phyloP scores from a whole-genome alignment of 2,888 invertebrate species.

The Gymnoscelis rufifasciata region DNA sequence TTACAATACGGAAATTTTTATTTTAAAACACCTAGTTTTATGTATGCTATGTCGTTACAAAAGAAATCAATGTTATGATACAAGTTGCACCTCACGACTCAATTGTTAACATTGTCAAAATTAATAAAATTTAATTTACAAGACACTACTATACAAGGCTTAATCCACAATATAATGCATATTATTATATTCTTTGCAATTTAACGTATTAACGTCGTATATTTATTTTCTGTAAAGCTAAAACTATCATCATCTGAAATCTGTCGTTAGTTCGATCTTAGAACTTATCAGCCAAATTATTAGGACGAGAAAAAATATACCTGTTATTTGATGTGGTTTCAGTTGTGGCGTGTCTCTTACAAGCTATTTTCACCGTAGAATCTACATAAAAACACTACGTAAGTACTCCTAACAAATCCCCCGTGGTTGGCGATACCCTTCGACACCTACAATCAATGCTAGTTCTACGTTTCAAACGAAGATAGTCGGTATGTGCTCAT shows the following conservation, averaged over 20 bases:
- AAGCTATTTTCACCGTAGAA: neutral
- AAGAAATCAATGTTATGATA: conserved; percentile 26
- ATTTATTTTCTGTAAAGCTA: too few species aligned
- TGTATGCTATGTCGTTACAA: conserved; percentile 38
- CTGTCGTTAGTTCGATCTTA: too few species aligned
- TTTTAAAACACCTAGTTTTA: conserved; percentile 22
- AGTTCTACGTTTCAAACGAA: too few species aligned
- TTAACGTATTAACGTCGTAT: too few species aligned
- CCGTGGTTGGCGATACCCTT: neutral
- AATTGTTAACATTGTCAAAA: conserved; percentile 6
- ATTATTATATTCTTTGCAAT: neutral
- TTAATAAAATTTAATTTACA: conserved; percentile 4
- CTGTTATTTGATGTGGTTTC: neutral
- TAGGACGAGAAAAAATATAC: too few species aligned
- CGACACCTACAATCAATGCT: too few species aligned
- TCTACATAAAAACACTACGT: neutral
- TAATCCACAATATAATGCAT: neutral
- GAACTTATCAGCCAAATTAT: too few species aligned
- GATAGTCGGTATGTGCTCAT: too few species aligned
- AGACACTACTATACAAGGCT: conserved; percentile 13
- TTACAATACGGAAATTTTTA: conserved; percentile 60
- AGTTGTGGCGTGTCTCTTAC: neutral
- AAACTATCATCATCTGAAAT: too few species aligned
- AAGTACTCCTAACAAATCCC: neutral
- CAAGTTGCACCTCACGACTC: too few species aligned